Percentiles rank a stretch among this genome's conserved stretches.
phyloP scores from a whole-genome alignment of 2,113 vertebrate species.

The Vulpes ferrilata region DNA sequence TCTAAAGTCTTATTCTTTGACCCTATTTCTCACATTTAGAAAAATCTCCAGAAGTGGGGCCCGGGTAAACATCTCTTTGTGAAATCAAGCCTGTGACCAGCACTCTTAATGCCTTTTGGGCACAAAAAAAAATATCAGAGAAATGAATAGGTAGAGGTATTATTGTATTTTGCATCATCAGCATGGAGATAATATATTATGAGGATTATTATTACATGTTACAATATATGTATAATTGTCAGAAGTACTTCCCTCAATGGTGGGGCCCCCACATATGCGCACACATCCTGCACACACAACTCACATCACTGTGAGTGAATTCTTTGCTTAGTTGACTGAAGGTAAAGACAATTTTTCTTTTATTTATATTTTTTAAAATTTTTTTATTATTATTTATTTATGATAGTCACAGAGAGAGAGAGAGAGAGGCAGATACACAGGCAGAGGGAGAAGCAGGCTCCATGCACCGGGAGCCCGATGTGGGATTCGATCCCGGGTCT shows the following conservation, averaged over 20 bases:
- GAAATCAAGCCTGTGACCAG: not conserved
- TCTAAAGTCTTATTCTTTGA: not conserved
- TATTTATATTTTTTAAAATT: too few relatives aligned
- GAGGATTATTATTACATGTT: not conserved
- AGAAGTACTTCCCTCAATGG: not conserved
- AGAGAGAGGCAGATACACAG: too few relatives aligned
- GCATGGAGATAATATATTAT: not conserved
- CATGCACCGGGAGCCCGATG: too few relatives aligned
- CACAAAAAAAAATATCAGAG: not conserved
- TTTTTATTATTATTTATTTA: too few relatives aligned
- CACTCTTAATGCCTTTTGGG: not conserved
- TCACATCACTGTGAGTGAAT: not conserved
- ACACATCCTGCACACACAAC: not conserved
- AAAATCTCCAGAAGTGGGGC: not conserved
- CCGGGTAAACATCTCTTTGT: not conserved
- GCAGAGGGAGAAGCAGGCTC: too few relatives aligned
- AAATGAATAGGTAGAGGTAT: not conserved
- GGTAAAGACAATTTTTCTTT: not conserved
- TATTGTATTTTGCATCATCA: not conserved
- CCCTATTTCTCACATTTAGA: not conserved
- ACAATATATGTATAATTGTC: not conserved
- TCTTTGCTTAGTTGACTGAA: not conserved
- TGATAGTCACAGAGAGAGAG: too few relatives aligned
- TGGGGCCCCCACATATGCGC: accelerated
- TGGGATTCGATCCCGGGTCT: too few relatives aligned